Conservation (phyloP, 2,888 invertebrate genomes). For the Brenthis ino region DNA sequence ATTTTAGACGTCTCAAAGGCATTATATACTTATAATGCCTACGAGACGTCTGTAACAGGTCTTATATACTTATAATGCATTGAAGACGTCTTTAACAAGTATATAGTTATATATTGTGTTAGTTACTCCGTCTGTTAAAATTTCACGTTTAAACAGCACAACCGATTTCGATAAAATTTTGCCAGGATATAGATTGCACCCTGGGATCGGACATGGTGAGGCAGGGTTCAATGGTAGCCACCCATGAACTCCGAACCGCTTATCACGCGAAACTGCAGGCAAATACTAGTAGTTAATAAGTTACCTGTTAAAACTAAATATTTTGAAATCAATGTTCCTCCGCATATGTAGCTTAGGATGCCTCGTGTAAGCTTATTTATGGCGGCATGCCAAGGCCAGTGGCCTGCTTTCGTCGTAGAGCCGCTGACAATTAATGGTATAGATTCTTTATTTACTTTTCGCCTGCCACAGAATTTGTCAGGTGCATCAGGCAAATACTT, state of each 20-base stretch:
- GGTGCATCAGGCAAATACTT: slow-evolving; percentile 10
- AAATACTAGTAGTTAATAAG: too few relatives aligned
- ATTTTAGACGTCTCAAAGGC: too few relatives aligned
- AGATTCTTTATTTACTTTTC: slow-evolving; percentile 46
- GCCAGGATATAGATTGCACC: too few relatives aligned
- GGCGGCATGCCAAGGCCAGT: slow-evolving; percentile 69
- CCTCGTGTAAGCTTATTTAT: slow-evolving; percentile 48
- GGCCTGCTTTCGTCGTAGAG: slow-evolving; percentile 54
- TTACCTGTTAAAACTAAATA: slow-evolving; percentile 57
- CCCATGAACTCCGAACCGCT: too few relatives aligned
- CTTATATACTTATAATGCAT: too few relatives aligned
- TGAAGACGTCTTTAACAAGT: too few relatives aligned
- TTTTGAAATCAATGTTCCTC: slow-evolving; percentile 58
- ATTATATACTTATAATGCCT: too few relatives aligned
- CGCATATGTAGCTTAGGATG: slow-evolving; percentile 55
- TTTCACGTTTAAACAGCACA: background rate
- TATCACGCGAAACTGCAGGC: too few relatives aligned
- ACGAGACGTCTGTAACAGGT: too few relatives aligned
- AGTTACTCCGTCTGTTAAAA: background rate
- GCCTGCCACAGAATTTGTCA: slow-evolving; percentile 28
- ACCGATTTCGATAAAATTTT: background rate
- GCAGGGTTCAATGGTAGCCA: too few relatives aligned
- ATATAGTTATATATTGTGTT: background rate
- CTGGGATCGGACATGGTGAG: too few relatives aligned
- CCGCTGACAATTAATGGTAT: slow-evolving; percentile 59